Percentiles rank a stretch among this genome's conserved stretches.
Conservation (phyloP, 2,888 invertebrate species). For the Rhagium mordax region DNA sequence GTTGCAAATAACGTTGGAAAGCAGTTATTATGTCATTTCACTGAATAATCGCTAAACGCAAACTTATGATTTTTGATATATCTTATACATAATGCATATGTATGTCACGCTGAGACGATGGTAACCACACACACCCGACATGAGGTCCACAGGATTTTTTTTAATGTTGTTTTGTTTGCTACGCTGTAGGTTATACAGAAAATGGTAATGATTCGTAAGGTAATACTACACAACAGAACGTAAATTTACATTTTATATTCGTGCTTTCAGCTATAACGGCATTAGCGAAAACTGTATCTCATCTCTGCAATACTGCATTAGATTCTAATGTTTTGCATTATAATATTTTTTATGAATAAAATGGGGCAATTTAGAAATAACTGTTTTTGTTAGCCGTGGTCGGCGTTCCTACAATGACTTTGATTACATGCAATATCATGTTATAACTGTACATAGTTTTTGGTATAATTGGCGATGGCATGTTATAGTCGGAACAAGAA, state of each 20-base stretch:
- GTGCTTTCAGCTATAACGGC: slow-evolving; percentile 39
- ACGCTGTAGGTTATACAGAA: slow-evolving; percentile 18
- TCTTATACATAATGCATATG: background rate
- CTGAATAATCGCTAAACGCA: slow-evolving; percentile 2
- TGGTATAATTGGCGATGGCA: too few relatives aligned
- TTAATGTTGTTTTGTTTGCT: background rate
- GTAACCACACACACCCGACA: slow-evolving; percentile 1
- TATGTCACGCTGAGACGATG: background rate
- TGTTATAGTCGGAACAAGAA: too few relatives aligned
- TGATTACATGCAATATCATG: slow-evolving; percentile 10
- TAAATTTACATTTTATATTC: slow-evolving; percentile 37
- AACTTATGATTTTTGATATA: background rate
- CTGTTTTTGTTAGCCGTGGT: slow-evolving; percentile 28
- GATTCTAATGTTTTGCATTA: slow-evolving; percentile 35
- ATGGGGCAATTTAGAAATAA: slow-evolving; percentile 36
- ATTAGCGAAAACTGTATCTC: slow-evolving; percentile 25
- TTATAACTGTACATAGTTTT: background rate
- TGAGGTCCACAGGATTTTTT: slow-evolving; percentile 10
- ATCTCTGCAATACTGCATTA: slow-evolving; percentile 23
- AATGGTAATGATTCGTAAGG: slow-evolving; percentile 37
- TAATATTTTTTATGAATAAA: slow-evolving; percentile 27
- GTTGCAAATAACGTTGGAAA: background rate
- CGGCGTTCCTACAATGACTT: background rate
- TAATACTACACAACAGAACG: slow-evolving; percentile 16
- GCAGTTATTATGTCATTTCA: background rate